Evolutionary conservation across 2,797 vertebrate species (phyloP), one percentile per base, ranked within the genome.

Genomic region (Sandelia bainsii): DNA sequence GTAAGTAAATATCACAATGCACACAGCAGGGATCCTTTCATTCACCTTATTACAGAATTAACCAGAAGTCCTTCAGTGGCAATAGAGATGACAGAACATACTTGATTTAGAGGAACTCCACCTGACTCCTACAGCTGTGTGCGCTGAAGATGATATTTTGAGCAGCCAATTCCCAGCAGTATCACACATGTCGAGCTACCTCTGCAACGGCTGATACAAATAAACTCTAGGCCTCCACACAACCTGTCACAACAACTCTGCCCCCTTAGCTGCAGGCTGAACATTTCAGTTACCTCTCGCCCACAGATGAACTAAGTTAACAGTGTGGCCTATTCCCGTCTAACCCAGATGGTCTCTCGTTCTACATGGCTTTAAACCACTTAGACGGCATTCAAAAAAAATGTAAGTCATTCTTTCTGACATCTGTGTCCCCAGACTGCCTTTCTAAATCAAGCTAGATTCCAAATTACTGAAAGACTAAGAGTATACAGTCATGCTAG

Each of bases 221-320:
- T 48, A 67, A 74, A 75, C 29, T 44, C 39, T 39, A 54, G 39
- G 16, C 17, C 65, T 66, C 53, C 42, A 23, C 44, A 50, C 29
- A 17, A 63, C 69, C 75, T 63, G 75, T 69, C 70, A 78, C 60
- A 80, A 61, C 48, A 66, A 57, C 59, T 64, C 65, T 74, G 50
- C 45, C 49, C 64, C 60, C 48, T 40, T 49, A n/a, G 9, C 68
- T 66, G 29, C 63, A 12, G 20, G 62, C 54, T 46, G 52, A 79
- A 60, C 48, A 54, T 51, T 71, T 54, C 37, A 25, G 20, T 62
- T 77, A 72, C 23, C 50, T 78, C 61, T 46, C 34, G 1, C 61
- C 58, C 40, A 56, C 45, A 73, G 39, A 64, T 16, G 6, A 81
- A 59, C 79, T 12, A 54, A 81, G 58, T 46, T 49, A 39, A 46